Evolutionary conservation across 2,797 vertebrate genomes (phyloP).

Genomic region (Etheostoma nigrum): DNA sequence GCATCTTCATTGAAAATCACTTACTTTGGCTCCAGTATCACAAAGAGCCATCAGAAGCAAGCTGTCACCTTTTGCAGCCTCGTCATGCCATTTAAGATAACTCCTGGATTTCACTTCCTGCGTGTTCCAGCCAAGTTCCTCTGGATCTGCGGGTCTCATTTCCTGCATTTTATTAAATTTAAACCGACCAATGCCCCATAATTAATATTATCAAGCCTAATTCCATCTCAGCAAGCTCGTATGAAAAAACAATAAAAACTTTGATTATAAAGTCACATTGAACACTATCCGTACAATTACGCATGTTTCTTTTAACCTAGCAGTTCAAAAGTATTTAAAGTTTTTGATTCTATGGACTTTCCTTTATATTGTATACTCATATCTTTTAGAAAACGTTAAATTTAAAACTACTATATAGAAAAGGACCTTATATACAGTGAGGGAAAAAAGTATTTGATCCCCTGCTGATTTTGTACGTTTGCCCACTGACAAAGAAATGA

Average conservation of each 20-base stretch:
- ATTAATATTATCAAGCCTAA: too few species aligned
- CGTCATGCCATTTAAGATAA: constrained; percentile 17
- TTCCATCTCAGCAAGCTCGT: too few species aligned
- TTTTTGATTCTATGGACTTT: not conserved
- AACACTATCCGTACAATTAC: not conserved
- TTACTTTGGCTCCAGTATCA: constrained; percentile 11
- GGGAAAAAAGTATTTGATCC: too few species aligned
- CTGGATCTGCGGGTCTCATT: not conserved
- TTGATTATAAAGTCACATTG: not conserved
- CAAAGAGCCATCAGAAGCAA: constrained; percentile 20
- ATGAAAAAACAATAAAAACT: too few species aligned
- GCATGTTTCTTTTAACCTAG: not conserved
- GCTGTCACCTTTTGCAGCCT: constrained; percentile 26
- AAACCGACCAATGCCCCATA: too few species aligned
- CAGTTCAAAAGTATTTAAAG: not conserved
- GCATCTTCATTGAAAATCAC: constrained; percentile 8
- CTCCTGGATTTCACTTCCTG: constrained; percentile 22
- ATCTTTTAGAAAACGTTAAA: not conserved
- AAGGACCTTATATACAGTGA: not conserved
- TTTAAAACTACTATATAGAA: not conserved
- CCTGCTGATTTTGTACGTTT: too few species aligned
- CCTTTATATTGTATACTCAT: too few species aligned
- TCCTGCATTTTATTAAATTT: too few species aligned
- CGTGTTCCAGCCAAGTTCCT: constrained; percentile 16
- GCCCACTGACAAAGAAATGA: too few species aligned